Base-by-base conservation (phyloP, 2,797 vertebrate genomes). In the Labroides dimidiatus region DNA sequence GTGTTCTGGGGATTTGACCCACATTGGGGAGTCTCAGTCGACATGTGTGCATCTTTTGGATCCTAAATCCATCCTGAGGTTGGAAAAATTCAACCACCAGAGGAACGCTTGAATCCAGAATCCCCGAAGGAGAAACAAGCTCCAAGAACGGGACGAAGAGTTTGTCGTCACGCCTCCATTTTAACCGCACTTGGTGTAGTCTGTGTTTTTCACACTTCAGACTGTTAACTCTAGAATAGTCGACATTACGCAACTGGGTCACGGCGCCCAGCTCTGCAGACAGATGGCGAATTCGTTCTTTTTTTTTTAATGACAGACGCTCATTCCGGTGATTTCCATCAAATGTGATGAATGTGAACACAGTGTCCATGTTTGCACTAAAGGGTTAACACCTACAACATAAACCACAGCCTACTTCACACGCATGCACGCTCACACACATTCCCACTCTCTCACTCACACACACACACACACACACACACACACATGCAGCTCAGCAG, bases 361-460 rank as follows among this genome's bases (percentile, higher is more conserved):
- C 33, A 6, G 27, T 75, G 76, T 77, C 43, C 77, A 55, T 41
- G 37, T 53, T 53, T 44, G 53, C 71, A 56, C 15, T 36, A 60
- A 81, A 82, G 77, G 66, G 84, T 85, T 90, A 87, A 88, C 66
- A 73, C 48, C 72, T 65, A 59, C 75, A 79, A 36, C 52, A 71
- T 49, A 47, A 75, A 54, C 59, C 61, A 66, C 80, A 75, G 72
- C 54, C 39, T 65, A 58, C 75, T 69, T 58, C 64, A 19, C 44
- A 41, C 33, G 36, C 39, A 51, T 17, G 30, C 50, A 62, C 42
- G 27, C n/a, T 24, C n/a, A 42, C 23, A 42, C 39, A 52, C 39
- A 21, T 37, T 10, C 33, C 3, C 77, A 53, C 50, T 47, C 37
- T 51, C 62, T 36, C 19, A 48, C n/a, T 27, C 39, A 52, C 39